These are phyloP conservation scores for Ormyrus rosae DNA, from an alignment of 2,888 invertebrate species.

Conservation along the genomic window DNA sequence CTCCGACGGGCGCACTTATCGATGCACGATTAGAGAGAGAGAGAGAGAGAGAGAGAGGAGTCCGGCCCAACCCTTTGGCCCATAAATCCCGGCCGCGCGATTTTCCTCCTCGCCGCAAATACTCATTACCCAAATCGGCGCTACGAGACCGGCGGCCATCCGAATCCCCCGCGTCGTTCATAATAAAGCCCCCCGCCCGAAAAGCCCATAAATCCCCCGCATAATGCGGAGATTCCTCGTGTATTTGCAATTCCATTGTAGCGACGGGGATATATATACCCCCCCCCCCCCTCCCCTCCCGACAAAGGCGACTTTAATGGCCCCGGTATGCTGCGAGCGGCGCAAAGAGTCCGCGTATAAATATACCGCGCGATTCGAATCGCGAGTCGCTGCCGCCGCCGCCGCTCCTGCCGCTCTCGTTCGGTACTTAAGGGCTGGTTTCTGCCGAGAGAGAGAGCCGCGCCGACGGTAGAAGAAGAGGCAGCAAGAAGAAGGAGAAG, in stretches of 20 bases:
- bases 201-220: slow-evolving; percentile 33
- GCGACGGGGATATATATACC: background rate
- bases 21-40: background rate
- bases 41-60: no score
- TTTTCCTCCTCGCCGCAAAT: slow-evolving; percentile 17
- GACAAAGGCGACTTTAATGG: slow-evolving; percentile 56
- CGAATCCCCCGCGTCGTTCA: background rate
- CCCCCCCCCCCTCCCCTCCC: no score
- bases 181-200: slow-evolving; percentile 20
- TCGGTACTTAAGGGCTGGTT: slow-evolving; percentile 60
- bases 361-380: slow-evolving; percentile 60
- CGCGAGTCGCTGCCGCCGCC: background rate
- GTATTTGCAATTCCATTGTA: slow-evolving; percentile 47
- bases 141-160: background rate
- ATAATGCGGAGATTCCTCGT: slow-evolving; percentile 25
- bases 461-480: slow-evolving; percentile 41
- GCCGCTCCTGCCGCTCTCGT: slow-evolving; percentile 50
- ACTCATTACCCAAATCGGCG: slow-evolving; percentile 17
- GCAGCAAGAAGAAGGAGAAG: slow-evolving; percentile 1
- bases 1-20: background rate
- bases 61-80: background rate
- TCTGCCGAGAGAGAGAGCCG: slow-evolving; percentile 2
- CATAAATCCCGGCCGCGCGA: slow-evolving; percentile 13
- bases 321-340: slow-evolving; percentile 1
- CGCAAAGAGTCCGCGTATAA: slow-evolving; percentile 27